phyloP scores from a whole-genome alignment of 2,888 invertebrate species.

The Ariolimax columbianus region DNA sequence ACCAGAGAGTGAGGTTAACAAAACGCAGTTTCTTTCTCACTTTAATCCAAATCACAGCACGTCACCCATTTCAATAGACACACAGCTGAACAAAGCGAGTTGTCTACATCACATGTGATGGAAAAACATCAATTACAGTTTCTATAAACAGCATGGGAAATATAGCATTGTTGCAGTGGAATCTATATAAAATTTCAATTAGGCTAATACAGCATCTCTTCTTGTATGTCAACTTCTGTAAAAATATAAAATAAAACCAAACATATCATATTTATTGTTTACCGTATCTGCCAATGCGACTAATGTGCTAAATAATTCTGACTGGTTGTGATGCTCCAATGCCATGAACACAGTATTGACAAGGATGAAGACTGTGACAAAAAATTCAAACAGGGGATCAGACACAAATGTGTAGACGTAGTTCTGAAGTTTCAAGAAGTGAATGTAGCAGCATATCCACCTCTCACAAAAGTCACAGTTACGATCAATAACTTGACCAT shows the following conservation, averaged over 20 bases:
- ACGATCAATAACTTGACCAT: conserved; percentile 82
- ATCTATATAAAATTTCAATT: too few species aligned
- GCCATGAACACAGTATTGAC: conserved; percentile 95
- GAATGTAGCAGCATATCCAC: conserved; percentile 91
- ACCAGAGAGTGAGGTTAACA: too few species aligned
- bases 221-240: neutral
- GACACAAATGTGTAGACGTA: conserved; percentile 87
- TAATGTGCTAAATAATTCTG: conserved; percentile 56
- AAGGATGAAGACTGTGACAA: conserved; percentile 95
- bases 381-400: conserved; percentile 95
- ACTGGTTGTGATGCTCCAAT: conserved; percentile 84
- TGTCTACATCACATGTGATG: too few species aligned
- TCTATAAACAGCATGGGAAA: too few species aligned
- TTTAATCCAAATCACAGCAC: too few species aligned
- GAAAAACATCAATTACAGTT: too few species aligned
- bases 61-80: too few species aligned
- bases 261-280: conserved; percentile 8
- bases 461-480: conserved; percentile 93
- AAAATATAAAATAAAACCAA: neutral
- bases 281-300: conserved; percentile 70
- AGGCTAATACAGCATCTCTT: too few species aligned
- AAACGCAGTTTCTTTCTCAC: too few species aligned
- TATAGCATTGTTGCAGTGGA: too few species aligned
- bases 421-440: conserved; percentile 92
- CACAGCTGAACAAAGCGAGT: too few species aligned